phyloP scores from a whole-genome alignment of 53 echinoderm and acorn worm species.

The Pentamera pediparva region DNA sequence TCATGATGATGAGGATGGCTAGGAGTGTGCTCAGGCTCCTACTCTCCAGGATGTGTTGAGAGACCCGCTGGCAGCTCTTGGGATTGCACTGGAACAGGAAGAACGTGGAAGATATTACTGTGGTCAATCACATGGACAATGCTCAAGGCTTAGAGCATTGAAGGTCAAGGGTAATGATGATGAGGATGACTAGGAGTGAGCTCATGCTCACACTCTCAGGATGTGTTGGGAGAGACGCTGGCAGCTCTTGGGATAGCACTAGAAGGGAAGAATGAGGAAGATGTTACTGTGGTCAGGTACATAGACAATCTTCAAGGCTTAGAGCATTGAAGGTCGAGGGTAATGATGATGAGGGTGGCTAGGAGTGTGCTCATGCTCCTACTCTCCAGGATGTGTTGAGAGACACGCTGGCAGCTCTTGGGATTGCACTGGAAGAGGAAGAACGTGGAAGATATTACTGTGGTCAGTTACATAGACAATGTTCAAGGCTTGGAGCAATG shows the following conservation, averaged over 20 bases:
- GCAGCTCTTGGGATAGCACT: slow-evolving; percentile 71
- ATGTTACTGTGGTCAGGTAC: too few species aligned
- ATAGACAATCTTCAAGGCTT: too few species aligned
- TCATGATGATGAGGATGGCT: too few species aligned
- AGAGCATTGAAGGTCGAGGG: too few species aligned
- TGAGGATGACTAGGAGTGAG: slow-evolving; percentile 73
- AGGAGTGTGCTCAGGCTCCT: slow-evolving; percentile 69
- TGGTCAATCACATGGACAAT: too few species aligned
- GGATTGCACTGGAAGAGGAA: slow-evolving; percentile 59
- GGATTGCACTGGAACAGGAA: slow-evolving; percentile 58
- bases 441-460: neutral
- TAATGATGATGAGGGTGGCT: too few species aligned
- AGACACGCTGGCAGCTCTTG: slow-evolving; percentile 54
- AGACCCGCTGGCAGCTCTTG: slow-evolving; percentile 54
- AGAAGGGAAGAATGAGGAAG: neutral
- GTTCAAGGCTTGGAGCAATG: too few species aligned
- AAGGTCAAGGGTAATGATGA: too few species aligned
- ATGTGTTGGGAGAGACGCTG: slow-evolving; percentile 64
- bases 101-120: neutral
- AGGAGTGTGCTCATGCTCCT: slow-evolving; percentile 69
- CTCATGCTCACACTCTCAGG: slow-evolving; percentile 71
- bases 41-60: slow-evolving; percentile 71
- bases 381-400: slow-evolving; percentile 71
- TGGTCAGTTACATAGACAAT: too few species aligned
- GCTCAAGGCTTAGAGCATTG: too few species aligned